Evolutionary conservation across 1,140 invertebrate genomes (phyloP).

Genomic region (Brachionus angularis): DNA sequence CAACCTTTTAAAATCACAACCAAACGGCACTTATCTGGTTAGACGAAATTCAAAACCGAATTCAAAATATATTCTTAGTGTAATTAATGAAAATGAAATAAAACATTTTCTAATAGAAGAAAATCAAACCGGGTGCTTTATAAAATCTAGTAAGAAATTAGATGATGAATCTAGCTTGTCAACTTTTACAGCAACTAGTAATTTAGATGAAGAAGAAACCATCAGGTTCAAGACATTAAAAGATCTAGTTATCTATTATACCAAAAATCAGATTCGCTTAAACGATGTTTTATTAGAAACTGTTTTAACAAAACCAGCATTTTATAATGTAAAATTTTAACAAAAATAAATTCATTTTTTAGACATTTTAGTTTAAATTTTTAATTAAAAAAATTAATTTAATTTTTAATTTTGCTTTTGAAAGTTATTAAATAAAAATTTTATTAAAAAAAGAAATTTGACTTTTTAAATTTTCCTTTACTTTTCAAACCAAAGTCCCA

Average conservation of each 20-base stretch:
- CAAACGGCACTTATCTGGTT: conserved; percentile 33
- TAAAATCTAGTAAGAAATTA: conserved; percentile 28
- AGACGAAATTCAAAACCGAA: background rate
- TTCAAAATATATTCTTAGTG: conserved; percentile 32
- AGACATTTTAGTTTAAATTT: too few relatives aligned
- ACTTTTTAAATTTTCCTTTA: too few relatives aligned
- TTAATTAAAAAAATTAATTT: too few relatives aligned
- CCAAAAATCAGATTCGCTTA: conserved; percentile 14
- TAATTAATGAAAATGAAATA: background rate
- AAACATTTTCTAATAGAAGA: conserved; percentile 39
- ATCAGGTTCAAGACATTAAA: background rate
- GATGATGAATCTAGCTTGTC: background rate
- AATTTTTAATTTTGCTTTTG: too few relatives aligned
- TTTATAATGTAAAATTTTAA: too few relatives aligned
- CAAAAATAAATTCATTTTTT: too few relatives aligned
- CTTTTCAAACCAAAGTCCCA: too few relatives aligned
- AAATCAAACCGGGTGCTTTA: conserved; percentile 27
- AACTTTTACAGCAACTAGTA: background rate
- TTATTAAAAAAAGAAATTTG: too few relatives aligned
- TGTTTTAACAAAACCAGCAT: too few relatives aligned
- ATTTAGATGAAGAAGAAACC: background rate
- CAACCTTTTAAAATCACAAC: background rate
- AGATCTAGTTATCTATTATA: conserved; percentile 29
- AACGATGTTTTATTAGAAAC: too few relatives aligned
- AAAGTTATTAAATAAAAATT: too few relatives aligned